These are phyloP conservation scores for Euplexia lucipara DNA, from an alignment of 2,888 invertebrate species.

Conservation along the genomic window DNA sequence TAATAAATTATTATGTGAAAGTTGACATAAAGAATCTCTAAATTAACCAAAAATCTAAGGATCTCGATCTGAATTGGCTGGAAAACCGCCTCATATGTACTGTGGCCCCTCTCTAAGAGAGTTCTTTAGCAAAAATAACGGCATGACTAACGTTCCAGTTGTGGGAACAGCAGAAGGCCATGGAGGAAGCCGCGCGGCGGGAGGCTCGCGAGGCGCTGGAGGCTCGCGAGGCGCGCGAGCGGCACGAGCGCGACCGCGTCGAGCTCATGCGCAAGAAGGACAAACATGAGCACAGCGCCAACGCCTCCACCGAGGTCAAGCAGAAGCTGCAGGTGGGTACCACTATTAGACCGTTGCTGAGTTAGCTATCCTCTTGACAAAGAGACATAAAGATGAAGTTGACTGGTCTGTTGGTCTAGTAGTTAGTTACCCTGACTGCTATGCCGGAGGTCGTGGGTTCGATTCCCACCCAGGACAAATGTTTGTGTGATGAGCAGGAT, in stretches of 20 bases:
- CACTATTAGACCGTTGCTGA: too few species aligned
- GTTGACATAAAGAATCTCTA: not conserved
- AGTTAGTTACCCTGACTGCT: too few species aligned
- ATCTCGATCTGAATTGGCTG: not conserved
- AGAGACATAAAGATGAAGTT: too few species aligned
- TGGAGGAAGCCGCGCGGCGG: conserved; percentile 95
- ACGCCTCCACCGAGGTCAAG: conserved; percentile 99
- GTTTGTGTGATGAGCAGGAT: too few species aligned
- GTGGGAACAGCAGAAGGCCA: conserved; percentile 97
- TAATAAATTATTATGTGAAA: not conserved
- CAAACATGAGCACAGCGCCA: conserved; percentile 98
- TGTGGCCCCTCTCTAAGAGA: conserved; percentile 39
- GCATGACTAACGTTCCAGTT: conserved; percentile 91
- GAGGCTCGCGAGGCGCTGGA: conserved; percentile 93
- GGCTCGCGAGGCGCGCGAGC: conserved; percentile 92
- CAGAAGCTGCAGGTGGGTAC: conserved; percentile 96
- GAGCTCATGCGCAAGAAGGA: conserved; percentile 98
- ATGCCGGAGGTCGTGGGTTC: too few species aligned
- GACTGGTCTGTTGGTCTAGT: too few species aligned
- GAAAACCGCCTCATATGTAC: not conserved
- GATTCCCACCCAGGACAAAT: too few species aligned
- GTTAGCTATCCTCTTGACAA: too few species aligned
- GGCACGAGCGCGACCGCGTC: conserved; percentile 95
- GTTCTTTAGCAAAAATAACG: conserved; percentile 54
- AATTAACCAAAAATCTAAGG: not conserved